These are phyloP conservation scores for Caiman crocodilus DNA, from an alignment of 2,797 vertebrate species.

Conservation along the genomic window DNA sequence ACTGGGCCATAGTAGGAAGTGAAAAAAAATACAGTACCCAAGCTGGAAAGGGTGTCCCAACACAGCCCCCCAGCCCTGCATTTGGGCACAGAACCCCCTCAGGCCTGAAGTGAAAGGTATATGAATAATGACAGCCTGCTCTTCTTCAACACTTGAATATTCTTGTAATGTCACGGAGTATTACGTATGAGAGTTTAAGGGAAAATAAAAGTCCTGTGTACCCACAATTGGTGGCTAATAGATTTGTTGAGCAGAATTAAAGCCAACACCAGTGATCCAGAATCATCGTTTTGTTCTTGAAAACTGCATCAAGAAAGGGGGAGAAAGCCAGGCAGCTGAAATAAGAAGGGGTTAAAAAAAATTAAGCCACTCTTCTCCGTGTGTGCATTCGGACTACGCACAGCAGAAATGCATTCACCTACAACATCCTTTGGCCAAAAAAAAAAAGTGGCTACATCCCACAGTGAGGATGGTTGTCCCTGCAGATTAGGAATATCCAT, in stretches of 20 bases:
- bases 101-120: neutral
- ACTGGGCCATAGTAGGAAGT: neutral
- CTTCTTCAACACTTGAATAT: conserved; percentile 45
- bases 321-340: neutral
- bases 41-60: neutral
- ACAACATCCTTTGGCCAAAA: conserved; percentile 72
- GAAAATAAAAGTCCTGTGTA: conserved; percentile 51
- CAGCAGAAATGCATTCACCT: conserved; percentile 72
- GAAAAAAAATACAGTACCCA: neutral
- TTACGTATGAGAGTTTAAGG: conserved; percentile 41
- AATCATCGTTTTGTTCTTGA: neutral
- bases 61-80: neutral
- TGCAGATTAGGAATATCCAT: conserved; percentile 80
- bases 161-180: neutral
- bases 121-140: conserved; percentile 43
- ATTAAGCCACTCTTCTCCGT: conserved; percentile 43
- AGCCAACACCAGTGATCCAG: conserved; percentile 36
- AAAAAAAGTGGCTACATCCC: conserved; percentile 47
- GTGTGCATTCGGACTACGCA: conserved; percentile 57
- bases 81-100: neutral
- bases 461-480: conserved; percentile 72
- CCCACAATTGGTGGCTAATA: conserved; percentile 51
- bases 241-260: conserved; percentile 52
- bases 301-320: neutral
- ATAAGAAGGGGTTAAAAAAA: conserved; percentile 67